Base-by-base conservation (phyloP, 2,888 invertebrate genomes). In the Sesia bembeciformis region DNA sequence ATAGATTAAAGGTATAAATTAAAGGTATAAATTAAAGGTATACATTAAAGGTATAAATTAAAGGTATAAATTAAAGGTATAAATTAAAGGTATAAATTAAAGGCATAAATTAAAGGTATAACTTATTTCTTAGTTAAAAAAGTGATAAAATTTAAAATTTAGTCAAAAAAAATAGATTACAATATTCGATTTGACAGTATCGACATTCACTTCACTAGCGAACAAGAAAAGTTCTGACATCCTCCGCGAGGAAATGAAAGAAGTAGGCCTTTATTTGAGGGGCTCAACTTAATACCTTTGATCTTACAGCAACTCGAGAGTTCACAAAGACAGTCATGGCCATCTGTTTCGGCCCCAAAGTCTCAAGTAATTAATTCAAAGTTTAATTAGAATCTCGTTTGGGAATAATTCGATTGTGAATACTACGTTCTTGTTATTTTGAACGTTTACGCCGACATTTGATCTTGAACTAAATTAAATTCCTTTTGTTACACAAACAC, bases 161-260 rank as follows among this genome's bases (percentile, higher is more conserved):
- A 23, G 23, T 23, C 23, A 23, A 23, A 23, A 23, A 23, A 1
- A 23, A 23, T 23, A 23, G 23, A 23, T 23, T 23, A 23, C 1
- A 23, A 23, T 23, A 23, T 23, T 23, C 23, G 23, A 23, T 1
- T 23, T 1, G 23, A 23, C 23, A 23, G 23, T 23, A 23, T 23
- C 23, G 1, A 23, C 23, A 23, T 23, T 23, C 23, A 23, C 23
- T 23, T 23, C 23, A 23, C 23, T 23, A 70, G 73, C 74, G 78
- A 82, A 85, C 83, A 84, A 84, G 85, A 83, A 87, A 88, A 87
- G 82, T 87, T 83, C 77, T 74, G 75, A 75, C 74, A 67, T 69
- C 70, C 68, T 64, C 72, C 68, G 64, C 67, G 65, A 70, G 76
- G 79, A 76, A 79, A 81, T 74, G 75, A 78, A 83, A 81, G 81